Conservation (phyloP, 1,140 invertebrate species). For the Carcinoscorpius rotundicauda region DNA sequence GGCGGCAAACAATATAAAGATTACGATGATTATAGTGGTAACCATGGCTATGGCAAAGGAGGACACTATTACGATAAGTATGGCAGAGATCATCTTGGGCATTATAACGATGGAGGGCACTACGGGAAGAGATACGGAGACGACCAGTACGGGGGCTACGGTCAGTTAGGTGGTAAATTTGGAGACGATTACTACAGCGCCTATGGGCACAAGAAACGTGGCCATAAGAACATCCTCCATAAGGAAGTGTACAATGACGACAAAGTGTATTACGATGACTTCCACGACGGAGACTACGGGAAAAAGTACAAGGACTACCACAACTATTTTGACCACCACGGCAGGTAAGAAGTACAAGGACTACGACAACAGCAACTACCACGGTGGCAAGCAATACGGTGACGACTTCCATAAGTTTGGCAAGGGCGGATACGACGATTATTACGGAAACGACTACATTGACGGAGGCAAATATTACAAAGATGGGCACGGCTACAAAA, state of each 20-base stretch:
- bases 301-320: conserved; percentile 23
- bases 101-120: conserved; percentile 10
- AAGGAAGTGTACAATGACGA: conserved; percentile 26
- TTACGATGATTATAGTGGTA: conserved; percentile 7
- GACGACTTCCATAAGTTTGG: conserved; percentile 20
- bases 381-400: conserved; percentile 18
- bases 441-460: conserved; percentile 10
- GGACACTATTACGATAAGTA: conserved; percentile 17
- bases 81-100: conserved; percentile 14
- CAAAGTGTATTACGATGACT: conserved; percentile 24
- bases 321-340: conserved; percentile 17
- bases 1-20: conserved; percentile 9
- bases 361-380: conserved; percentile 14
- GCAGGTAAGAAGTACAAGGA: conserved; percentile 18
- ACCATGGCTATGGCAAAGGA: conserved; percentile 8
- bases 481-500: conserved; percentile 11
- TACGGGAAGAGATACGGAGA: conserved; percentile 7
- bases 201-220: conserved; percentile 19
- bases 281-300: conserved; percentile 23
- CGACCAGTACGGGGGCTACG: conserved; percentile 16
- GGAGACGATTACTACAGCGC: conserved; percentile 17
- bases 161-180: conserved; percentile 14
- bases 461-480: conserved; percentile 16
- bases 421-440: conserved; percentile 10
- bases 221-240: conserved; percentile 26